Conservation (phyloP, 1,140 invertebrate genomes). For the Trichoplusia ni region DNA sequence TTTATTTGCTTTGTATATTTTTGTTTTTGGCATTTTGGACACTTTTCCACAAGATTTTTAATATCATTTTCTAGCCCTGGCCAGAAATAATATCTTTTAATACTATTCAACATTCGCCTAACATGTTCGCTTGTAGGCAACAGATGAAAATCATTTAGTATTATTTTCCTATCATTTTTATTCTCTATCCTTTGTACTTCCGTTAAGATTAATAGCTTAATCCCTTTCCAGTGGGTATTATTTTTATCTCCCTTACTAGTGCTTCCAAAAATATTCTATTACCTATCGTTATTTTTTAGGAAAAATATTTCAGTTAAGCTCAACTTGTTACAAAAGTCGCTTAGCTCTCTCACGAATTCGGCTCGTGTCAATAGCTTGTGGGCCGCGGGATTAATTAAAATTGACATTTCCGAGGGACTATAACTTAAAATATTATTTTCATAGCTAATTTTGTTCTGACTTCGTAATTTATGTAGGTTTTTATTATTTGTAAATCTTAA, state of each 20-base stretch:
- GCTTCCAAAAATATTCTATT: not conserved
- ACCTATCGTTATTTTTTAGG: too few relatives aligned
- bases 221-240: not conserved
- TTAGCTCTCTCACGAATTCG: slow-evolving; percentile 40
- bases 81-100: too few relatives aligned
- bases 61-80: too few relatives aligned
- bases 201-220: slow-evolving; percentile 2
- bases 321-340: slow-evolving; percentile 25
- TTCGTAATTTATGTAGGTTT: slow-evolving; percentile 18
- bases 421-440: slow-evolving; percentile 25
- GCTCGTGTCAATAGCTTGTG: slow-evolving; percentile 34
- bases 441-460: slow-evolving; percentile 11
- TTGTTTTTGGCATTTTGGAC: not conserved
- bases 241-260: not conserved
- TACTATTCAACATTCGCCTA: too few relatives aligned
- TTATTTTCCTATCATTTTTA: slow-evolving; percentile 6
- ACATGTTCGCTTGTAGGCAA: too few relatives aligned
- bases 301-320: slow-evolving; percentile 1
- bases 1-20: not conserved
- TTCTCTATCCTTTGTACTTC: slow-evolving; percentile 23
- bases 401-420: slow-evolving; percentile 7
- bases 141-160: too few relatives aligned
- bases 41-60: not conserved
- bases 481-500: slow-evolving; percentile 29
- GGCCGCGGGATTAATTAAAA: slow-evolving; percentile 34